Evolutionary conservation across 2,888 invertebrate species (phyloP).

Genomic region (Xestia ashworthii): DNA sequence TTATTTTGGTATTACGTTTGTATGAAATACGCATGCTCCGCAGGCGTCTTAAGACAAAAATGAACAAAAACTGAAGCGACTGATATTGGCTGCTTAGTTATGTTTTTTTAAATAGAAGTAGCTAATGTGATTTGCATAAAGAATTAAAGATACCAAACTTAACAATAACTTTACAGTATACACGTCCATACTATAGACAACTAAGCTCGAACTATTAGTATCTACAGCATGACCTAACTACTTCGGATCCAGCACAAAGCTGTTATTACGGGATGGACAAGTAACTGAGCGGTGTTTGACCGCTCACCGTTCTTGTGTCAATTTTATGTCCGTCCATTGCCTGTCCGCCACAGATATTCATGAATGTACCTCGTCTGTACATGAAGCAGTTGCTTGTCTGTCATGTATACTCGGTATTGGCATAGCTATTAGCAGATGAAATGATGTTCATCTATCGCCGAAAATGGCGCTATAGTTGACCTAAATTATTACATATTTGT

Average conservation of each 20-base stretch:
- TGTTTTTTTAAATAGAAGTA: not conserved
- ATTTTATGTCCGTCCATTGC: not conserved
- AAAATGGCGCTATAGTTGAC: not conserved
- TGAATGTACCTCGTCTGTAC: not conserved
- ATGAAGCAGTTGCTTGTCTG: not conserved
- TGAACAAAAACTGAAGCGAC: not conserved
- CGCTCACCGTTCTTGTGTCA: not conserved
- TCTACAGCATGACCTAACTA: constrained; percentile 11
- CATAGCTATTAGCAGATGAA: not conserved
- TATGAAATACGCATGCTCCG: too few species aligned
- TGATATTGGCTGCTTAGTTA: not conserved
- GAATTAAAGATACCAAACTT: not conserved
- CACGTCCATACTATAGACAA: not conserved
- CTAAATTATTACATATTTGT: not conserved
- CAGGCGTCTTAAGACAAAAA: not conserved
- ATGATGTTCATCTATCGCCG: not conserved
- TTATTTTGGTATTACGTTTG: too few species aligned
- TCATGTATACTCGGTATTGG: not conserved
- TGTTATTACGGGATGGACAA: not conserved
- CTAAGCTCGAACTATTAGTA: not conserved
- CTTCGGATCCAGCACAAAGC: not conserved
- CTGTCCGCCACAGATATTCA: constrained; percentile 18
- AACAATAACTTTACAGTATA: not conserved
- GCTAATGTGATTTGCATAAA: not conserved
- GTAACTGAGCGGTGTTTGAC: constrained; percentile 14